phyloP scores from a whole-genome alignment of 2,113 vertebrate species.

The Ailurus styani region DNA sequence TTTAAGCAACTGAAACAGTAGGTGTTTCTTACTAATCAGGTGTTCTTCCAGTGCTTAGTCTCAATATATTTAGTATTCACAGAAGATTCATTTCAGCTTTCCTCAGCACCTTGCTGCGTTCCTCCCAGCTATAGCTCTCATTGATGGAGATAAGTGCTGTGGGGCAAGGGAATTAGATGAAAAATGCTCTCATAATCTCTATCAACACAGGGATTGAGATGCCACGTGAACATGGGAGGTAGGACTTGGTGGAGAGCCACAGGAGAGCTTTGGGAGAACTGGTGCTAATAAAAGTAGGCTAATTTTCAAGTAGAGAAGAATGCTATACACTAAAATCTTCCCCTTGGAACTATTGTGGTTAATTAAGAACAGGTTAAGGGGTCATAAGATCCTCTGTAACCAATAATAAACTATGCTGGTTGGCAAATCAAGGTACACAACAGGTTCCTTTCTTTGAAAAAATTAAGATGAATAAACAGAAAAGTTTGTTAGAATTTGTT shows the following conservation, averaged over 20 bases:
- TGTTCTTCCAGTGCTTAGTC: neutral
- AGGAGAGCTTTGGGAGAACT: neutral
- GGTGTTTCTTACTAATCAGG: neutral
- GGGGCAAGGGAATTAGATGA: constrained; percentile 2
- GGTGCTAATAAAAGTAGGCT: neutral
- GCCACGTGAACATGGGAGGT: neutral
- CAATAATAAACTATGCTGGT: neutral
- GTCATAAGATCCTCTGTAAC: neutral
- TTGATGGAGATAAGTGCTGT: neutral
- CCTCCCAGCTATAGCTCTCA: neutral
- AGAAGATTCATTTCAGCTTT: neutral
- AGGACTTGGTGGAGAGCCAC: neutral
- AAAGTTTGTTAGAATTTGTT: neutral
- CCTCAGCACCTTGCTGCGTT: neutral
- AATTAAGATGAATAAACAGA: neutral
- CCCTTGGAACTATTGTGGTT: neutral
- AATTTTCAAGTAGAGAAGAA: neutral
- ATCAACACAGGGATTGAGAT: neutral
- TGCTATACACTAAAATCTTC: neutral
- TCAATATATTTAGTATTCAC: constrained; percentile 10
- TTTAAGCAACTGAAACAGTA: neutral
- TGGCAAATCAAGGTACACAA: constrained; percentile 2
- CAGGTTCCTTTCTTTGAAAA: neutral
- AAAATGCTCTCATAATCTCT: constrained; percentile 18
- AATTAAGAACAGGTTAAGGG: constrained; percentile 23